Conservation (phyloP, 2,113 vertebrate species). For the Thalassoma bifasciatum region DNA sequence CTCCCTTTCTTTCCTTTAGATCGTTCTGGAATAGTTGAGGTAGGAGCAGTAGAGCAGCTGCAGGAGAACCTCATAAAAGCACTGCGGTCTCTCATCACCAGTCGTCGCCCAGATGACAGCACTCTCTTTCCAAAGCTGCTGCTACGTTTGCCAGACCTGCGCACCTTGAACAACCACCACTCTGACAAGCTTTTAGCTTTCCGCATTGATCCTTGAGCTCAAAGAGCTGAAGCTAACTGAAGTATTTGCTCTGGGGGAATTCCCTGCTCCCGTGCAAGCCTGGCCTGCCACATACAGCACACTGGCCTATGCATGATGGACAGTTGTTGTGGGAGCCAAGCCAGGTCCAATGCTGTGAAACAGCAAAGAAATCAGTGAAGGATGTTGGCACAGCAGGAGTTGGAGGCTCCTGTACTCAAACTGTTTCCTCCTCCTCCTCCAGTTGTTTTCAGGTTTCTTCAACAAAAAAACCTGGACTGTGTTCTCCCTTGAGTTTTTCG, state of each 20-base stretch:
- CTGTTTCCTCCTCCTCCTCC: constrained; percentile 37
- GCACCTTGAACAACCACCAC: constrained; percentile 86
- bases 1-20: constrained; percentile 61
- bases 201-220: constrained; percentile 82
- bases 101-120: constrained; percentile 80
- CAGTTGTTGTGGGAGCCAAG: constrained; percentile 48
- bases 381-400: constrained; percentile 33
- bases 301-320: constrained; percentile 61
- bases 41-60: constrained; percentile 81
- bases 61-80: constrained; percentile 85
- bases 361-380: constrained; percentile 28
- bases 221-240: constrained; percentile 10
- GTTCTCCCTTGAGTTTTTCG: constrained; percentile 58
- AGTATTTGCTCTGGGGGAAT: constrained; percentile 28
- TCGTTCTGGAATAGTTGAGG: constrained; percentile 81
- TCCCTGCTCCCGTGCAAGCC: constrained; percentile 43
- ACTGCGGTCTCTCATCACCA: constrained; percentile 81
- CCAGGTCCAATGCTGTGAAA: constrained; percentile 37
- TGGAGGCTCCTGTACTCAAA: constrained; percentile 46
- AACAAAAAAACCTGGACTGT: constrained; percentile 22
- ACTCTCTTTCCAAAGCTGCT: constrained; percentile 84
- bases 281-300: constrained; percentile 32
- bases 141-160: constrained; percentile 84
- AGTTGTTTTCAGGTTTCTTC: constrained; percentile 65
- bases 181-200: constrained; percentile 87